These are phyloP conservation scores for Creontiades dilutus DNA, from an alignment of 2,888 invertebrate genomes.

Conservation along the genomic window DNA sequence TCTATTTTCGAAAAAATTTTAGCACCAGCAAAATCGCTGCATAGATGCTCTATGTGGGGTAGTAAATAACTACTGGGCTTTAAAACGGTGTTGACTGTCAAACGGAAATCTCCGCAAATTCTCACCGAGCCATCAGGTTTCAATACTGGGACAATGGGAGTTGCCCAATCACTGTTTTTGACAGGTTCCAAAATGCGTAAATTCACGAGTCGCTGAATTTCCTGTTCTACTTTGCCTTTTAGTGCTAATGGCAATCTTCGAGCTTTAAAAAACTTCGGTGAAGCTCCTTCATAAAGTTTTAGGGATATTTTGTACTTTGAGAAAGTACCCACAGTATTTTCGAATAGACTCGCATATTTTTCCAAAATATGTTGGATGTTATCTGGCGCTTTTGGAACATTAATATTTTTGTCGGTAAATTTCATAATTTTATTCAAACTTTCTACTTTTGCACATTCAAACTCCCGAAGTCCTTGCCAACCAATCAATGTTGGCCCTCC, in stretches of 20 bases:
- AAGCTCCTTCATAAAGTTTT: neutral
- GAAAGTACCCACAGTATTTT: neutral
- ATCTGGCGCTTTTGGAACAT: too few relatives aligned
- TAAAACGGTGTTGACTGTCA: conserved; percentile 77
- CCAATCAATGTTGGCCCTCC: conserved; percentile 48
- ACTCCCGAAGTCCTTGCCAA: too few relatives aligned
- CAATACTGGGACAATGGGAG: conserved; percentile 77
- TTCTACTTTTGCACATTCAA: too few relatives aligned
- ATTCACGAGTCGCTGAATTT: conserved; percentile 75
- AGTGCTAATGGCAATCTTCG: conserved; percentile 13
- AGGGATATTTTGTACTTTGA: neutral
- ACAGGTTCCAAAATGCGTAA: conserved; percentile 70
- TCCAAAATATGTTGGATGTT: too few relatives aligned
- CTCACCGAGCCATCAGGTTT: conserved; percentile 77
- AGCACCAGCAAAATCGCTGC: conserved; percentile 76
- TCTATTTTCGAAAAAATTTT: conserved; percentile 78
- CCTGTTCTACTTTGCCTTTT: conserved; percentile 75
- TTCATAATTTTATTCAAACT: too few relatives aligned
- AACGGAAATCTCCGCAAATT: conserved; percentile 77
- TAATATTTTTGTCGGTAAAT: too few relatives aligned
- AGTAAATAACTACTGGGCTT: conserved; percentile 76
- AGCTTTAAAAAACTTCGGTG: conserved; percentile 1
- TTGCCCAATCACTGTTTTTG: conserved; percentile 76
- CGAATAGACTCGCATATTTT: neutral
- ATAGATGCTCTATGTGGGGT: conserved; percentile 75